phyloP scores from a whole-genome alignment of 2,797 vertebrate genomes.

The Artibeus lituratus region DNA sequence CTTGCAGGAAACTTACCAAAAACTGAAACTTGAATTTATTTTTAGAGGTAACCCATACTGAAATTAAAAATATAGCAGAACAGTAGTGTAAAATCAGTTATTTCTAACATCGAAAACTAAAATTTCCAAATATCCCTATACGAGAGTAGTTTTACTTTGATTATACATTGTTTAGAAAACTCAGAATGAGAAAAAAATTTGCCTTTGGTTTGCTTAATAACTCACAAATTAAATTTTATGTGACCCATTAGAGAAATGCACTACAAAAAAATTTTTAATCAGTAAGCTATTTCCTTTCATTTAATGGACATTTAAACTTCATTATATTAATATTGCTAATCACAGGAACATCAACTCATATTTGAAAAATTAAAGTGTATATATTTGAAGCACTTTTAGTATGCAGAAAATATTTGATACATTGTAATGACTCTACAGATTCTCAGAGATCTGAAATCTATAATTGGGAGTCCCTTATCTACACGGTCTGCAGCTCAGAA shows the following conservation, averaged over 20 bases:
- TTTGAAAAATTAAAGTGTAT: neutral
- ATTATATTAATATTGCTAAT: neutral
- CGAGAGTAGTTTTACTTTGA: neutral
- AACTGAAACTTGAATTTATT: conserved; percentile 23
- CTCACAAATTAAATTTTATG: conserved; percentile 25
- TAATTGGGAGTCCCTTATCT: neutral
- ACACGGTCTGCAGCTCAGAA: neutral
- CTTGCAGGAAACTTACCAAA: neutral
- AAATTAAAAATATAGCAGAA: neutral
- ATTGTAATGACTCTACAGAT: neutral
- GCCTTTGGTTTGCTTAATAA: neutral
- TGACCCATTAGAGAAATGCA: neutral
- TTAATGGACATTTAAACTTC: neutral
- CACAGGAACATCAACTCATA: neutral
- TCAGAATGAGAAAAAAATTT: neutral
- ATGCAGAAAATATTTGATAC: neutral
- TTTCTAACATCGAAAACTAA: neutral
- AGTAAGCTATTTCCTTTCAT: neutral
- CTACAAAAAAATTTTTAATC: neutral
- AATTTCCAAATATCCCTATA: neutral
- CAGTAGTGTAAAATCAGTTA: neutral
- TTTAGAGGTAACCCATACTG: neutral
- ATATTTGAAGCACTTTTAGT: neutral
- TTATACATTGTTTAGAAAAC: neutral
- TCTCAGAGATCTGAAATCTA: neutral